Percentiles rank a stretch among this genome's conserved stretches.
Conservation (phyloP, 1,140 invertebrate genomes). For the Trinorchestia longiramus region DNA sequence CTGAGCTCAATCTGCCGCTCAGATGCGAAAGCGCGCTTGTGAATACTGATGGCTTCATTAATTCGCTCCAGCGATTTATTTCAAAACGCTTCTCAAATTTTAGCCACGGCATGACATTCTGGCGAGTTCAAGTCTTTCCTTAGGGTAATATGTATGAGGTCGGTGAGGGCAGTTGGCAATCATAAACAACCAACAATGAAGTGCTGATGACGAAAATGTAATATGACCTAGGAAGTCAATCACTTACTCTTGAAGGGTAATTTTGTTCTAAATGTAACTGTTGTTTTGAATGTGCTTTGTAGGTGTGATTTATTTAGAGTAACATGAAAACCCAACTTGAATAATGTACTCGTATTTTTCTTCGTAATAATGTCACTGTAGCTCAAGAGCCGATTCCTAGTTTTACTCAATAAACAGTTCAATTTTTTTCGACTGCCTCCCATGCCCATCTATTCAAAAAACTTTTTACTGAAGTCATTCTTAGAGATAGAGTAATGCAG, state of each 20-base stretch:
- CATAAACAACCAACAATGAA: neutral
- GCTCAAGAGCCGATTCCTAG: too few relatives aligned
- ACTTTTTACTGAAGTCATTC: too few relatives aligned
- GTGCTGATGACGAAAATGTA: neutral
- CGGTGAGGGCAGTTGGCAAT: neutral
- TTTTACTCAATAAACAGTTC: too few relatives aligned
- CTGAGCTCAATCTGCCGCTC: neutral
- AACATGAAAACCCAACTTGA: too few relatives aligned
- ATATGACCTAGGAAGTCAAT: neutral
- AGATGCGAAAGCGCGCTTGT: slow-evolving; percentile 5
- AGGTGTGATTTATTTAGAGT: too few relatives aligned
- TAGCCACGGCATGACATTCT: neutral
- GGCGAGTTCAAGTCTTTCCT: neutral
- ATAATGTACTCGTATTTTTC: too few relatives aligned
- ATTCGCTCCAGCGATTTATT: neutral
- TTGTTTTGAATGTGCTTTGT: neutral
- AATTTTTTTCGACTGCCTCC: too few relatives aligned
- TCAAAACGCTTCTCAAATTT: neutral
- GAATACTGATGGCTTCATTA: slow-evolving; percentile 8
- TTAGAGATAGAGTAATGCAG: too few relatives aligned
- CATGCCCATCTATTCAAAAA: too few relatives aligned
- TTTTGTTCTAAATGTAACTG: neutral
- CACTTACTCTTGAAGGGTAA: neutral
- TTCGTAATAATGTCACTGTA: too few relatives aligned
- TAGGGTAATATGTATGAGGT: neutral